Conservation (phyloP, 2,888 invertebrate genomes). For the Linyphia triangularis region DNA sequence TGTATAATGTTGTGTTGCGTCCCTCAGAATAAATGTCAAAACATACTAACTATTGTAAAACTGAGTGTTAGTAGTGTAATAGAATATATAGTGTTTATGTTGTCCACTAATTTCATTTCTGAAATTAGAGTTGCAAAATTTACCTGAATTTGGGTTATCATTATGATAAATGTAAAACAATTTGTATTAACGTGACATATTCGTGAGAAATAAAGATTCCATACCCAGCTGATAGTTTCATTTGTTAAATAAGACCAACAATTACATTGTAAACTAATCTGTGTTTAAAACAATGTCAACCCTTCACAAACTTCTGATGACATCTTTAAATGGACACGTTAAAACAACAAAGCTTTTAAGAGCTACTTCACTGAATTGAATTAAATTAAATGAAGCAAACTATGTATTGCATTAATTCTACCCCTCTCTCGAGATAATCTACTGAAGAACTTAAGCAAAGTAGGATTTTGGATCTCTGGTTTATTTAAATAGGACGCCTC, state of each 20-base stretch:
- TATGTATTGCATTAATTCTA: not conserved
- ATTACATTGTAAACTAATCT: not conserved
- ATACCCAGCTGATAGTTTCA: not conserved
- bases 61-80: conserved; percentile 28
- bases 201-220: conserved; percentile 59
- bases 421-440: not conserved
- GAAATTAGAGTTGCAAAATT: conserved; percentile 37
- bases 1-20: conserved; percentile 18
- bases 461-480: not conserved
- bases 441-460: not conserved
- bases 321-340: too few relatives aligned
- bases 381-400: conserved; percentile 1
- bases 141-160: conserved; percentile 25
- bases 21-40: conserved; percentile 25
- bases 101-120: conserved; percentile 25
- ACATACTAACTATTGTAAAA: conserved; percentile 1
- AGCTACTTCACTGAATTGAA: not conserved
- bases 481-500: too few relatives aligned
- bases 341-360: too few relatives aligned
- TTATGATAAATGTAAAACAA: conserved; percentile 31
- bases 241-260: not conserved
- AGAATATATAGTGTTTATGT: conserved; percentile 26
- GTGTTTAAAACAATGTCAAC: not conserved
- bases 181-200: conserved; percentile 40
- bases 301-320: too few relatives aligned